A percentile compares a stretch with the other conserved stretches of the same genome.
Conservation (phyloP, 2,797 vertebrate genomes). For the Eulemur rubriventer region DNA sequence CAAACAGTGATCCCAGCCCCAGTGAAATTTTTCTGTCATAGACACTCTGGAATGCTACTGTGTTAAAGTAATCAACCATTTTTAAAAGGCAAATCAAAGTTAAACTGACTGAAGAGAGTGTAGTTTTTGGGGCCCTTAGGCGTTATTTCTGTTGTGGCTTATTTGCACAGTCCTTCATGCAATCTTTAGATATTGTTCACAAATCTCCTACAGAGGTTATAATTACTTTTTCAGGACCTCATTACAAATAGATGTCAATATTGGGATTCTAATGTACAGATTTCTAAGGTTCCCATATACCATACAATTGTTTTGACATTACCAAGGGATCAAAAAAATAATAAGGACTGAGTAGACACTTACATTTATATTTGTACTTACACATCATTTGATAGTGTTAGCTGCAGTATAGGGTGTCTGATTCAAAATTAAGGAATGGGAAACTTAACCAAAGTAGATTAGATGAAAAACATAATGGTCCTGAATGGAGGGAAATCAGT, state of each 20-base stretch:
- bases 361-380: background rate
- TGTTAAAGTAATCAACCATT: conserved; percentile 42
- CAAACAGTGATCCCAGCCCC: background rate
- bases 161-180: background rate
- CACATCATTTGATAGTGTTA: background rate
- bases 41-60: background rate
- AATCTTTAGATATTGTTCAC: background rate
- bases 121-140: background rate
- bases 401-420: background rate
- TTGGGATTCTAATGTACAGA: background rate
- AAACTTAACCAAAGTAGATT: conserved; percentile 9
- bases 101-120: background rate
- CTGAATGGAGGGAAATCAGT: background rate
- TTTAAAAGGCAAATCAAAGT: background rate
- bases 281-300: background rate
- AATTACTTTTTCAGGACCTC: background rate
- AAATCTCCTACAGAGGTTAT: background rate
- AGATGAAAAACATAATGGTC: background rate
- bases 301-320: background rate
- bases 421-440: background rate
- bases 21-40: background rate
- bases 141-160: background rate
- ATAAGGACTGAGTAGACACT: background rate
- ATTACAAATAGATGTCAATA: background rate
- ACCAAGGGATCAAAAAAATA: background rate